Base-by-base conservation (phyloP, 2,797 vertebrate genomes). In the Tapera naevia region DNA sequence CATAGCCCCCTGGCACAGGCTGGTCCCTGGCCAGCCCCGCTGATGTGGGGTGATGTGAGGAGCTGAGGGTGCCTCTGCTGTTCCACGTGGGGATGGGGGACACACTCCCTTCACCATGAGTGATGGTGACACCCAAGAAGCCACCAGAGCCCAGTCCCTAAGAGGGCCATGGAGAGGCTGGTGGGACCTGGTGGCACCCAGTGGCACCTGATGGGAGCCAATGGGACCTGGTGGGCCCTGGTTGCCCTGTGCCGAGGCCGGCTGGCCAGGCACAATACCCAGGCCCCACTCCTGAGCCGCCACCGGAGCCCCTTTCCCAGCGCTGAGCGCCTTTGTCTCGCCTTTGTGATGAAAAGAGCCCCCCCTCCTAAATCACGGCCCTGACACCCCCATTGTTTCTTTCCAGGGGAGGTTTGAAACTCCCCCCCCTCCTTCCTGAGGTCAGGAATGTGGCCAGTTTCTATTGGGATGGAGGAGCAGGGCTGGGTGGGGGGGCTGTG, bases 361-460 rank as follows among this genome's bases (percentile, higher is more conserved):
- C 93, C 97, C 95, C 92, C 82, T 97, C 98, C 96, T 97, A 98
- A 98, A 98, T 98, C 98, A 98, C 96, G 69, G 95, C 95, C 97
- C 95, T 98, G 98, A 98, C 98, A 98, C 97, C 94, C 97, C 97
- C 97, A 98, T 98, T 98, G 98, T 98, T 97, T 96, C 97, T 89
- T 96, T 94, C 92, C 87, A 82, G 65, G 95, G 94, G 91, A 97
- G 96, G 97, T 97, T 98, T 97, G 97, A 97, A 98, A 97, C 89
- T 91, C 95, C 96, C 97, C 97, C 95, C 83, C 13, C 14, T 4
- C 2, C 14, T 4, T 2, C 75, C 80, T 67, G 96, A 97, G 97
- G 98, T 98, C 98, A 98, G 97, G 98, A 98, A 98, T 98, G 98
- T 96, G 98, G 97, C 97, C 95, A 57, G 96, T 97, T 98, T 97